Percentiles rank a stretch among this genome's conserved stretches.
Conservation (phyloP, 2,888 invertebrate species). For the Apeira syringaria region DNA sequence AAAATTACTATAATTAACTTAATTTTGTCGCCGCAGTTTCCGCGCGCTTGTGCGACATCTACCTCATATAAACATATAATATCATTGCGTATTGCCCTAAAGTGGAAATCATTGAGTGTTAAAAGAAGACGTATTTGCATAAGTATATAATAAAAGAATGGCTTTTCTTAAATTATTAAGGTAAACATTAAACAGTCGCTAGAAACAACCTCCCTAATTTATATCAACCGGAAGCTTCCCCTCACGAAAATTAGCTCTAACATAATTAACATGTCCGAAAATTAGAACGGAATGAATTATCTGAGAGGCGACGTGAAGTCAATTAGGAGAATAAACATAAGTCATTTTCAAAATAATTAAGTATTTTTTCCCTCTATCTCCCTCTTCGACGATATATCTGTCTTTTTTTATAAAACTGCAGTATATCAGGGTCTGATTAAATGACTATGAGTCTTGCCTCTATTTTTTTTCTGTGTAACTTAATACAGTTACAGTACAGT, state of each 20-base stretch:
- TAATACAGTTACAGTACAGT: too few relatives aligned
- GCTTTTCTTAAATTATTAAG: too few relatives aligned
- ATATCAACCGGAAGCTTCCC: constrained; percentile 21
- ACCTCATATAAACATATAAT: too few relatives aligned
- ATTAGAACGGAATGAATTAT: constrained; percentile 45
- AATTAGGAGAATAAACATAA: constrained; percentile 63
- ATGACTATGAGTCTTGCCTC: too few relatives aligned
- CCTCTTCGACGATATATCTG: constrained; percentile 26
- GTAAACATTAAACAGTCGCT: constrained; percentile 17
- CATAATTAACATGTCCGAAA: constrained; percentile 48
- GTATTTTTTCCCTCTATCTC: constrained; percentile 56
- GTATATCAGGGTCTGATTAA: constrained; percentile 44
- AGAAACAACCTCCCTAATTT: constrained; percentile 26
- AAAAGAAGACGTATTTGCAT: too few relatives aligned
- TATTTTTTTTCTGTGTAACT: too few relatives aligned
- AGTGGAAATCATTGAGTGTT: too few relatives aligned
- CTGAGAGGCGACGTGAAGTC: constrained; percentile 40
- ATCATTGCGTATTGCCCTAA: too few relatives aligned
- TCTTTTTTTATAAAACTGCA: constrained; percentile 33
- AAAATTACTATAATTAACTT: too few relatives aligned
- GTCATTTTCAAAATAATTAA: constrained; percentile 57
- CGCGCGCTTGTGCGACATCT: too few relatives aligned
- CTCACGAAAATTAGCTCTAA: constrained; percentile 29
- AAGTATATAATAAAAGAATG: too few relatives aligned
- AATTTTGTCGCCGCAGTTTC: too few relatives aligned